Evolutionary conservation across 2,113 vertebrate genomes (phyloP).

Genomic region (Pelecanus crispus): DNA sequence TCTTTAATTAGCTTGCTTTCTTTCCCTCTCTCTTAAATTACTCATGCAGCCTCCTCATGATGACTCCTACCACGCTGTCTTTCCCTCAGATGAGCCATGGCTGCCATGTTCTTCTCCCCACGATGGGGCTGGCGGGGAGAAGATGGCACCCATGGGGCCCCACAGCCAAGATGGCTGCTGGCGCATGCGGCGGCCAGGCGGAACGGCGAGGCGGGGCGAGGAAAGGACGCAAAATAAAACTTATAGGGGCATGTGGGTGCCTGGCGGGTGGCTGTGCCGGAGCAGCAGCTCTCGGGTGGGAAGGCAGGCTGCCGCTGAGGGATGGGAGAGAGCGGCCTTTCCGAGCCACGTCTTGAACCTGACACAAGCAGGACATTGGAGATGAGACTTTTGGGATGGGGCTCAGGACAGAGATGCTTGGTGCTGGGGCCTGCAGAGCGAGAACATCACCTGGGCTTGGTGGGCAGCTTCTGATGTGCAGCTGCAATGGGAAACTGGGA

Average conservation of each 20-base stretch:
- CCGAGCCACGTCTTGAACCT: not conserved
- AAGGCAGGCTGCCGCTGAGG: not conserved
- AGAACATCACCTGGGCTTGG: rapidly evolving
- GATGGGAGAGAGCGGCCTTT: not conserved
- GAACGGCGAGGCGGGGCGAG: rapidly evolving
- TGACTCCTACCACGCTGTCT: rapidly evolving
- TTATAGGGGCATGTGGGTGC: rapidly evolving
- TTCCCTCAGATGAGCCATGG: not conserved
- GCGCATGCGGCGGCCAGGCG: rapidly evolving
- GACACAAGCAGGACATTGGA: not conserved
- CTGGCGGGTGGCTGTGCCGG: not conserved
- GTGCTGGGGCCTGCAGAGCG: not conserved
- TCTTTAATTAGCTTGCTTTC: slow-evolving; percentile 14
- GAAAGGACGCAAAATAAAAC: not conserved
- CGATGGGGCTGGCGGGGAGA: not conserved
- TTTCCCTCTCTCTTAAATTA: not conserved
- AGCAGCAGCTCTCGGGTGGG: not conserved
- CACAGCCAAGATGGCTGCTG: not conserved
- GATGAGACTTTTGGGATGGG: not conserved
- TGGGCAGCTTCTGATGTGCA: not conserved
- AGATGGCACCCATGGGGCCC: not conserved
- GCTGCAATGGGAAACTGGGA: rapidly evolving
- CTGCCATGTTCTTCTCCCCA: not conserved
- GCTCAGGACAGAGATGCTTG: not conserved
- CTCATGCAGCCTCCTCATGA: not conserved